phyloP scores from a whole-genome alignment of 2,113 vertebrate species.

The Cnemophilus loriae region DNA sequence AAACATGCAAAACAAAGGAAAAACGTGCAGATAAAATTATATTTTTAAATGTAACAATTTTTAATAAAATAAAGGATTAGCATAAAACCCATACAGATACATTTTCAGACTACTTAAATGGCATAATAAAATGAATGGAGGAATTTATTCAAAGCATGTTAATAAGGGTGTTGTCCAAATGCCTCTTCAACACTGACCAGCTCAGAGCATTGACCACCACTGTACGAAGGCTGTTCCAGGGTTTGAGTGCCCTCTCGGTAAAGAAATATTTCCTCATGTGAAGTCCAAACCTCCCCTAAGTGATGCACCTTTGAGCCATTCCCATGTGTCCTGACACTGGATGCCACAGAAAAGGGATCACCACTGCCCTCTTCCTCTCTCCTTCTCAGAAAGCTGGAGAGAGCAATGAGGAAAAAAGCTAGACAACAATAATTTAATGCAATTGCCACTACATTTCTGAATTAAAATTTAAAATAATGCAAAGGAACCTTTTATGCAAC shows the following conservation, averaged over 20 bases:
- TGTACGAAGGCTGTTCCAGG: background rate
- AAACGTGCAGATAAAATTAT: background rate
- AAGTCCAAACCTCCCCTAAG: background rate
- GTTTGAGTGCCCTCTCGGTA: background rate
- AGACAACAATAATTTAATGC: background rate
- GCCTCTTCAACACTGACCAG: background rate
- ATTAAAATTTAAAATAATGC: background rate
- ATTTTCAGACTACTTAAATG: background rate
- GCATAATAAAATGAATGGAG: background rate
- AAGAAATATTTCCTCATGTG: background rate
- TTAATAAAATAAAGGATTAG: background rate
- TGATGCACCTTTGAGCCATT: background rate
- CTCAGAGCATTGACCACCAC: background rate
- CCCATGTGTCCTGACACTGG: fast-evolving
- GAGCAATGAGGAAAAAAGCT: background rate
- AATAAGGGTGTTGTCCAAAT: background rate
- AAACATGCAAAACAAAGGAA: background rate
- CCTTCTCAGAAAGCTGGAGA: background rate
- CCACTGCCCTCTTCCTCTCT: background rate
- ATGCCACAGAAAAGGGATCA: background rate
- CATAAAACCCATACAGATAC: background rate
- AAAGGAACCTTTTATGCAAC: background rate
- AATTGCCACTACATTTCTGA: background rate
- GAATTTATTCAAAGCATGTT: background rate
- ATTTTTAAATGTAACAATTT: background rate